Conservation (phyloP, 2,113 vertebrate genomes). For the Mormyrus iriodes region DNA sequence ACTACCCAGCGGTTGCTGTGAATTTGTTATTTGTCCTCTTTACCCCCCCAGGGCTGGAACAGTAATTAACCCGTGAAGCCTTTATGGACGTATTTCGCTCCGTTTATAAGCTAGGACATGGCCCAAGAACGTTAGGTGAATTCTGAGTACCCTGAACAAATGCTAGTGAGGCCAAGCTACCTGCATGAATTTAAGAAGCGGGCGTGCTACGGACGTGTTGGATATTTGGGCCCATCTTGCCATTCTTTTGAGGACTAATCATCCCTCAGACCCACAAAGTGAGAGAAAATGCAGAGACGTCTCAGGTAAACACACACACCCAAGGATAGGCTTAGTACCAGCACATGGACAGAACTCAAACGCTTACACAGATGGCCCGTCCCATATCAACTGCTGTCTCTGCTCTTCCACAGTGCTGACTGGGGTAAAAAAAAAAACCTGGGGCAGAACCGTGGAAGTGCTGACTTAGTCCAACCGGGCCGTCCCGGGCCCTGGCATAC, state of each 20-base stretch:
- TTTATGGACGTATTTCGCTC: constrained; percentile 26
- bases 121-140: constrained; percentile 43
- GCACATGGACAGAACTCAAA: background rate
- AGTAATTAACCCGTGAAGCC: constrained; percentile 64
- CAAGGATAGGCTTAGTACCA: background rate
- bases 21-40: constrained; percentile 36
- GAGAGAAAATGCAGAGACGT: background rate
- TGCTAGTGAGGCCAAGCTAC: constrained; percentile 45
- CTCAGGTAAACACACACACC: background rate
- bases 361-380: constrained; percentile 24
- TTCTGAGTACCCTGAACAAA: constrained; percentile 56
- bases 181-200: background rate
- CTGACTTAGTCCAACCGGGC: constrained; percentile 58
- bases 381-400: constrained; percentile 35
- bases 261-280: background rate
- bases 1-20: background rate
- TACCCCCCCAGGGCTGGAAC: constrained; percentile 45
- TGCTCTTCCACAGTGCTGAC: constrained; percentile 46
- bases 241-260: background rate
- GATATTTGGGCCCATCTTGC: background rate
- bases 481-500: constrained; percentile 43
- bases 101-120: constrained; percentile 34
- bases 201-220: background rate
- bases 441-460: constrained; percentile 48
- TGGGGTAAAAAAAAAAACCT: constrained; percentile 28